These are phyloP conservation scores for Merluccius polli DNA, from an alignment of 2,797 vertebrate species.

Conservation along the genomic window DNA sequence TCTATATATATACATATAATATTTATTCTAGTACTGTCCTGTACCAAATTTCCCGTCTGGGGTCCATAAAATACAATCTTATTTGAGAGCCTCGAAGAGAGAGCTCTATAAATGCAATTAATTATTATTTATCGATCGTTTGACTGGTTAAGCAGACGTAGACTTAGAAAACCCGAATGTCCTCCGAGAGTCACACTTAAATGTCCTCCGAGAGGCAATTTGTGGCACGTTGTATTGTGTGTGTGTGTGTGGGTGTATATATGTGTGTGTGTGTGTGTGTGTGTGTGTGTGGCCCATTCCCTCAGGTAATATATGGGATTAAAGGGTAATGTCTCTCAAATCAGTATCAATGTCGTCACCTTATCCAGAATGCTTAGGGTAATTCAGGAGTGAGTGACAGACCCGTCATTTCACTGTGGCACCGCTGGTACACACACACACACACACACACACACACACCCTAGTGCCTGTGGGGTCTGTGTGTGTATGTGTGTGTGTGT, in stretches of 20 bases:
- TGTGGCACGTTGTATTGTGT: neutral
- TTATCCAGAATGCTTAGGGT: slow-evolving; percentile 37
- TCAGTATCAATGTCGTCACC: neutral
- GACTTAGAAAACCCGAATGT: no score
- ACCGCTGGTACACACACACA: slow-evolving; percentile 51
- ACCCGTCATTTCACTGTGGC: slow-evolving; percentile 51
- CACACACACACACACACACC: neutral
- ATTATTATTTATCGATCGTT: no score
- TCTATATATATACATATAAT: neutral
- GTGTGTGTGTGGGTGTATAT: no score
- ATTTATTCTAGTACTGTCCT: no score
- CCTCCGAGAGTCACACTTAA: no score
- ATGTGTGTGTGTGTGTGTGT: neutral
- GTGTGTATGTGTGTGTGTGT: neutral
- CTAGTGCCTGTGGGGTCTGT: neutral
- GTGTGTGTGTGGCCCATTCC: neutral
- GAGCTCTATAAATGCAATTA: no score
- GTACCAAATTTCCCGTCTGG: no score
- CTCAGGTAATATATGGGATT: neutral
- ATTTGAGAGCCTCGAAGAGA: no score
- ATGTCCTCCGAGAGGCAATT: no score
- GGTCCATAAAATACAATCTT: no score
- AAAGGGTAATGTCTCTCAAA: neutral
- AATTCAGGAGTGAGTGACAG: slow-evolving; percentile 55
- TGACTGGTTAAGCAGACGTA: no score